Evolutionary conservation across 2,888 invertebrate species (phyloP), one percentile per base, ranked within the genome.

Genomic region (Nomada flava): DNA sequence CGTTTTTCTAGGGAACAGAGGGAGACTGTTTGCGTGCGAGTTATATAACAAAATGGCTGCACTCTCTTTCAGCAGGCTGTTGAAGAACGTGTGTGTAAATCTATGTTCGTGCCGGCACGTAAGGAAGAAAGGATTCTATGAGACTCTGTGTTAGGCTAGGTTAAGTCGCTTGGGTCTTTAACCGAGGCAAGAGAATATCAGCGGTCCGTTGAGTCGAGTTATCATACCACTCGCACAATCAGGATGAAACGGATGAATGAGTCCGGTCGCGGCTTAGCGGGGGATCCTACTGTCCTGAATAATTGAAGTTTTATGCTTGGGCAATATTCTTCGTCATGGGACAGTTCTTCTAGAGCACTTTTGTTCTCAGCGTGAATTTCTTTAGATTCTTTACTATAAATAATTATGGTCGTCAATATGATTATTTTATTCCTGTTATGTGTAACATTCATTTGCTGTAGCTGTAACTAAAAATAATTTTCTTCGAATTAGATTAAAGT

Each of bases 21-120:
- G 72, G 82, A 85, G 80, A 10, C 72, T 78, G 73, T 70, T 83
- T 79, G 86, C 85, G 85, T 81, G 86, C 88, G 81, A 89, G 90
- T 90, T 90, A 90, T 90, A 90, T 90, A 90, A 90, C 87, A 89
- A 90, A 90, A 90, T 90, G 88, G 85, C 85, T 64, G 85, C 73
- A 59, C 72, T 72, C 76, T 77, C 57, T 23, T 83, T 76, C 68
- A 57, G 9, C 72, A 47, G 71, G 44, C 76, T 60, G 59, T 60
- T 55, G 75, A 64, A 64, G 69, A 47, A 69, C 60, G 80, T 74
- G 9, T 36, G 36, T 36, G 36, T 7, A 7, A 5, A 5, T 18
- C 36, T 47, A 18, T 36, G 44, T 26, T 57, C 59, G 64, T 64
- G 74, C 18, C 71, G 78, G 78, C 62, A 72, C 68, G 79, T 70